phyloP scores from a whole-genome alignment of 2,888 invertebrate species.

The Rutpela maculata region DNA sequence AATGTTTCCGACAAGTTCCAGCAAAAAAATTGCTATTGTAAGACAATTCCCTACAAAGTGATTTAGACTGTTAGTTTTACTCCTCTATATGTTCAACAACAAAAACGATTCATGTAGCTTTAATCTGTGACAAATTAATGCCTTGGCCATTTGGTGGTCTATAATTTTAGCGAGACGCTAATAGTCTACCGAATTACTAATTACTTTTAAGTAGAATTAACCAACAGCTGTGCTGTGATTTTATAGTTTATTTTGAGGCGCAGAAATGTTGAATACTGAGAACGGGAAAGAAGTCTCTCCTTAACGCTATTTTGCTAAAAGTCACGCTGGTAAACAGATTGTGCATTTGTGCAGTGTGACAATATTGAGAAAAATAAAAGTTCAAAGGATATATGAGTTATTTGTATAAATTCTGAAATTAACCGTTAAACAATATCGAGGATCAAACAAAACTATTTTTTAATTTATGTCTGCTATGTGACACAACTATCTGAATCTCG shows the following conservation, averaged over 20 bases:
- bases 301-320: not conserved
- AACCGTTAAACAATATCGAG: not conserved
- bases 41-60: too few species aligned
- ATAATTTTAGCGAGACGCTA: too few species aligned
- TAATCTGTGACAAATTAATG: too few species aligned
- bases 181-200: too few species aligned
- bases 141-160: too few species aligned
- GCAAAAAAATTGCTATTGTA: too few species aligned
- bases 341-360: not conserved
- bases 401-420: not conserved
- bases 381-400: constrained; percentile 8
- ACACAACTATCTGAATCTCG: not conserved
- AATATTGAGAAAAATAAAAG: not conserved
- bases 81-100: too few species aligned
- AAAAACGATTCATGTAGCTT: too few species aligned
- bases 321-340: not conserved
- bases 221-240: not conserved
- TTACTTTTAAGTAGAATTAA: constrained; percentile 8
- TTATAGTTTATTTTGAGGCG: constrained; percentile 17
- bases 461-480: not conserved
- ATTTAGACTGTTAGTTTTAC: too few species aligned
- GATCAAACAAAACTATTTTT: not conserved
- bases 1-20: too few species aligned
- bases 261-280: not conserved
- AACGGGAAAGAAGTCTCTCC: not conserved